Evolutionary conservation across 1,140 invertebrate genomes (phyloP).

Genomic region (Drosophila ananassae): DNA sequence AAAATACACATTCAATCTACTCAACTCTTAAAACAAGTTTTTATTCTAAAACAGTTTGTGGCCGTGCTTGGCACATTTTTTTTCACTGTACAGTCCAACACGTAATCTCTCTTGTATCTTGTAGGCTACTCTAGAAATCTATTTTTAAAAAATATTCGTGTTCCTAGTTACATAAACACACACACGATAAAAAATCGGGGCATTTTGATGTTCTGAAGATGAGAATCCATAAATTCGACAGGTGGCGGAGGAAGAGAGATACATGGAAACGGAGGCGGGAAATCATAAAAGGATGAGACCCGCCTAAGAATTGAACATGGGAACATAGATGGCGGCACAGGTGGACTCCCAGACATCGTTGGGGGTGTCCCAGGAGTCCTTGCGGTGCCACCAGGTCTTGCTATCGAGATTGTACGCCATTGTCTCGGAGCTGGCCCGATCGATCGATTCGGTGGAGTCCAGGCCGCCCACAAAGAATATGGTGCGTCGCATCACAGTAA

Average conservation of each 20-base stretch:
- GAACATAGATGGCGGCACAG: conserved; percentile 88
- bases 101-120: conserved; percentile 20
- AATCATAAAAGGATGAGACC: neutral
- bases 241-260: neutral
- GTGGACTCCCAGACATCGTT: conserved; percentile 89
- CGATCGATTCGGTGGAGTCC: conserved; percentile 88
- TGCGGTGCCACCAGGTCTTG: conserved; percentile 86
- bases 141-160: conserved; percentile 13
- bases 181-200: neutral
- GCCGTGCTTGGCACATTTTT: conserved; percentile 44
- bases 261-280: neutral
- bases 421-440: conserved; percentile 87
- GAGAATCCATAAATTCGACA: conserved; percentile 46
- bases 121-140: conserved; percentile 18
- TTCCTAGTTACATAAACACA: conserved; percentile 4
- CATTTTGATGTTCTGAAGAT: neutral
- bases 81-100: conserved; percentile 35
- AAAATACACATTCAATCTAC: neutral
- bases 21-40: neutral
- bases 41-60: conserved; percentile 5
- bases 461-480: conserved; percentile 90
- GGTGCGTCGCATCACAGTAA: conserved; percentile 87
- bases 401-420: conserved; percentile 87
- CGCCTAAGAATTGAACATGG: conserved; percentile 83
- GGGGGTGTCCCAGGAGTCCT: conserved; percentile 85